Percentiles rank a stretch among this genome's conserved stretches.
Evolutionary conservation across 2,113 vertebrate species (phyloP).

Genomic region (Dipodomys merriami): DNA sequence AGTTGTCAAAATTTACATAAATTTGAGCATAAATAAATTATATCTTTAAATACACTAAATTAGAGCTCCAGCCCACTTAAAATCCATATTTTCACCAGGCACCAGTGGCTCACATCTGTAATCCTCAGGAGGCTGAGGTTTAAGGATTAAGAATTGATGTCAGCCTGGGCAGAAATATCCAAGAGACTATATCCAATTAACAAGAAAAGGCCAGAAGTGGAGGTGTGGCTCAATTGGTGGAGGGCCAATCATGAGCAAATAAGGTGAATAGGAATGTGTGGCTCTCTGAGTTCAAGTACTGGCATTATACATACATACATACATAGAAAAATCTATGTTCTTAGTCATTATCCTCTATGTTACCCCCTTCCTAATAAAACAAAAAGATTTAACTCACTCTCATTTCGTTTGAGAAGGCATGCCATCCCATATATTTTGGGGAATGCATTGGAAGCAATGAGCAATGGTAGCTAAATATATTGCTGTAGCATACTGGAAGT

Average conservation of each 20-base stretch:
- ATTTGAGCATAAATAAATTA: neutral
- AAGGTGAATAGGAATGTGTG: no score
- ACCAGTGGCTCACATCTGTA: no score
- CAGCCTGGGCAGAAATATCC: no score
- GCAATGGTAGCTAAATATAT: neutral
- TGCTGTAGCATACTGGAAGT: neutral
- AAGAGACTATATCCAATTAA: no score
- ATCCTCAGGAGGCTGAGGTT: no score
- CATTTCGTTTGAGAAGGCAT: neutral
- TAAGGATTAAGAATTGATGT: no score
- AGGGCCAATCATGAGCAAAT: no score
- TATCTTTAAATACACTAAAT: neutral
- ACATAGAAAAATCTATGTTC: neutral
- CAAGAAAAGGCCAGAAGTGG: no score
- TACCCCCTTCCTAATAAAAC: neutral
- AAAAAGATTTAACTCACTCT: neutral
- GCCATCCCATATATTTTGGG: neutral
- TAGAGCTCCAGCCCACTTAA: neutral
- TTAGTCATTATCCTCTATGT: neutral
- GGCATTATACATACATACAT: neutral
- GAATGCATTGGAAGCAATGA: neutral
- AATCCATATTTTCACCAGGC: neutral
- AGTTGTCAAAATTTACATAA: neutral
- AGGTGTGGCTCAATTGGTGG: no score
- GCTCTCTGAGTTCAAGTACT: no score